Evolutionary conservation across 2,797 vertebrate species (phyloP), one percentile per base, ranked within the genome.

Genomic region (Cyprinodon diabolis): DNA sequence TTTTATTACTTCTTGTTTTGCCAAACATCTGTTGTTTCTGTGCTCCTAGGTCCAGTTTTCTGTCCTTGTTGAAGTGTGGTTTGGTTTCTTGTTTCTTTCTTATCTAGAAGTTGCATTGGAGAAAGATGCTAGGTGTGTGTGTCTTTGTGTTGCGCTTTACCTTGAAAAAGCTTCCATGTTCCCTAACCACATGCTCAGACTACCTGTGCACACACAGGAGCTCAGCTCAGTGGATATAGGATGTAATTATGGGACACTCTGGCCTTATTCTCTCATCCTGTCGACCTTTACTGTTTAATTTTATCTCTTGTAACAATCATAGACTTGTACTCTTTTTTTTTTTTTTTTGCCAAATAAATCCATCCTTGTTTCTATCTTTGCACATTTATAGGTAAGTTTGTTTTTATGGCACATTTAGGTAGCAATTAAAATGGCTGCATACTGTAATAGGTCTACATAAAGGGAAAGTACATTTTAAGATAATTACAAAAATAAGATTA

Each of bases 241-340:
- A 95, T 96, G 95, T 97, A 97, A 98, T 98, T 97, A 97, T 95
- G 94, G 95, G 96, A 96, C 97, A 96, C 96, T 96, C 96, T 93
- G 93, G 96, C 90, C 95, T 93, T 93, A 92, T 93, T 94, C 96
- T 96, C 95, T 95, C 95, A 79, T 81, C 84, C 84, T 57, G 58
- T 30, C 43, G 76, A 86, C 87, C 87, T 83, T 62, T 93, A 92
- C 57, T 63, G 89, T 96, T 98, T 98, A 98, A 98, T 98, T 96
- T 68, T 94, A 94, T 95, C 96, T 95, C 92, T 94, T 96, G 97
- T 96, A 80, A 79, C 82, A 75, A 74, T 74, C 68, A 30, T 68
- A 63, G 74, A 12, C 23, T 19, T 60, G 40, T 94, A 87, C 89
- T 74, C 30, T 94, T 96, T 92, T 95, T 91, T n/a, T n/a, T n/a